phyloP scores from a whole-genome alignment of 2,797 vertebrate genomes.

The Lagorchestes hirsutus region DNA sequence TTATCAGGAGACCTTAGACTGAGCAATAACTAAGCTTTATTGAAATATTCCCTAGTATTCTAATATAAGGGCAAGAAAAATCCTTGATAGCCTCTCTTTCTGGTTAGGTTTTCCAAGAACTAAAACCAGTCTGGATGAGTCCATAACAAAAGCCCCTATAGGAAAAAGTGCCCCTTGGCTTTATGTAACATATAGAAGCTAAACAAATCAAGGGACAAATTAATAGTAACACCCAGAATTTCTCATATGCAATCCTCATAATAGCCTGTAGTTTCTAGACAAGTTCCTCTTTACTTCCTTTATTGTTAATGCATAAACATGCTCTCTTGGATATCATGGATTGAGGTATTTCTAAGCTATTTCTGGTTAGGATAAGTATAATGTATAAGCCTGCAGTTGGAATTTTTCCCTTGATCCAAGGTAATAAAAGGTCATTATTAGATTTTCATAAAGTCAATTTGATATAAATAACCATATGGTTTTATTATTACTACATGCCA shows the following conservation, averaged over 20 bases:
- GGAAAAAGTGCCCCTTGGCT: background rate
- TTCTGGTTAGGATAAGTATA: background rate
- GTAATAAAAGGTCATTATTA: background rate
- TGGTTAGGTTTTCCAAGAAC: too few relatives aligned
- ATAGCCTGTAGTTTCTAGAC: background rate
- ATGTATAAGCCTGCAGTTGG: background rate
- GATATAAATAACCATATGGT: background rate
- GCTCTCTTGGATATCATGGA: background rate
- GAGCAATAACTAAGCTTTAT: too few relatives aligned
- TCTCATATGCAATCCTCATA: background rate
- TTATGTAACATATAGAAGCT: constrained; percentile 14
- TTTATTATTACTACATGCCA: constrained; percentile 27
- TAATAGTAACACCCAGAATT: constrained; percentile 44
- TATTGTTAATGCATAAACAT: constrained; percentile 27
- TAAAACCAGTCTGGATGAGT: too few relatives aligned
- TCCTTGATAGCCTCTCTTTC: too few relatives aligned
- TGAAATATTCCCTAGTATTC: too few relatives aligned
- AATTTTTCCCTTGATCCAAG: constrained; percentile 11
- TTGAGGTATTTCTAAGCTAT: background rate
- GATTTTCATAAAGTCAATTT: constrained; percentile 3
- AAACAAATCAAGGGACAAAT: background rate
- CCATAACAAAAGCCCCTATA: too few relatives aligned
- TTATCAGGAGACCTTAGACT: too few relatives aligned
- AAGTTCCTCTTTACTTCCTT: constrained; percentile 18
- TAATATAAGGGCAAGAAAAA: too few relatives aligned